Base-by-base conservation (phyloP, 2,888 invertebrate species). In the Aquatica leii region DNA sequence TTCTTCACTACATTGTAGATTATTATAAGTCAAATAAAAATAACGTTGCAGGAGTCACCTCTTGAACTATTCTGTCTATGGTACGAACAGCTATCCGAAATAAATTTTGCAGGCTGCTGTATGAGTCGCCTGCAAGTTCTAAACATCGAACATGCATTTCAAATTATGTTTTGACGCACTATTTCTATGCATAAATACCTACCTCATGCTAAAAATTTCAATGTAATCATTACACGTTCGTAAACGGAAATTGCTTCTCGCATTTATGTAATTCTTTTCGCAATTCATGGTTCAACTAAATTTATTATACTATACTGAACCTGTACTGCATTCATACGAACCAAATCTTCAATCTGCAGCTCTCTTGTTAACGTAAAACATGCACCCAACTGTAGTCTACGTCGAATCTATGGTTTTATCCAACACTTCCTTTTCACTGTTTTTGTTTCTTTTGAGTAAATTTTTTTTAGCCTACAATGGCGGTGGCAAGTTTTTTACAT, bases 51-150 rank as follows among this genome's bases (percentile, higher is more conserved):
- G 46, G 40, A 11, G 40, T 48, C 18, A 41, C 49, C 54, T 63
- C 62, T 24, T 55, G 52, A 11, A 66, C 48, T 53, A 67, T 67
- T 50, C 59, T 56, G 46, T 59, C 62, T 11, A 64, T 65, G n/a
- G 46, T 59, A 14, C 63, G 59, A 8, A 35, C 41, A 21, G 63
- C 59, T 59, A 66, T 59, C 11, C 58, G 49, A 20, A 54, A 62
- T 55, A 59, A 66, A 59, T 59, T 61, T 48, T 69, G 37, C 21
- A 60, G 31, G 57, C 65, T 60, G 35, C 59, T 49, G 49, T 62
- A 51, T 24, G 52, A 57, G 9, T 53, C 62, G 14, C 57, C 51
- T 54, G 20, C n/a, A 59, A 41, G n/a, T n/a, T n/a, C n/a, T n/a
- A n/a, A n/a, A n/a, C n/a, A n/a, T n/a, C n/a, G n/a, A n/a, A n/a